phyloP scores from a whole-genome alignment of 2,113 vertebrate genomes.

The Cercopithecus mona region DNA sequence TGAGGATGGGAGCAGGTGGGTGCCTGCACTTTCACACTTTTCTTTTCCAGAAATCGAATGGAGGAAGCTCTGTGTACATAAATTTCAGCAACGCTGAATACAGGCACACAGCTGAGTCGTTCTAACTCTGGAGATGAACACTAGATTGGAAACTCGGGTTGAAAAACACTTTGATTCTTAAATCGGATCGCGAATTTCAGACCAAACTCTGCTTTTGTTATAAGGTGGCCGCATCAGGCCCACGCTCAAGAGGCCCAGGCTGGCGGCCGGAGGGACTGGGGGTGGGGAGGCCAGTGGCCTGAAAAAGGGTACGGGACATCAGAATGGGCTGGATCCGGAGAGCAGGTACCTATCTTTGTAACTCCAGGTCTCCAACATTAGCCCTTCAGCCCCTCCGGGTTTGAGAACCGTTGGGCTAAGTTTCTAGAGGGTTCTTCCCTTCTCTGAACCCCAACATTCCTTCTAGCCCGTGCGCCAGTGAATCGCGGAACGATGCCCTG shows the following conservation, averaged over 20 bases:
- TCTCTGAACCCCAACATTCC: background rate
- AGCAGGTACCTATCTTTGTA: background rate
- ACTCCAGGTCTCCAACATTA: background rate
- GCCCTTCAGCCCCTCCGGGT: background rate
- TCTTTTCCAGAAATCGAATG: background rate
- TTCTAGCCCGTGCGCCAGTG: background rate
- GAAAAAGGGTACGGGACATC: background rate
- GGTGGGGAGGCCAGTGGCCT: background rate
- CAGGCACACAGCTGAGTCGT: background rate
- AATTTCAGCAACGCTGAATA: background rate
- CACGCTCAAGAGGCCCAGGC: fast-evolving
- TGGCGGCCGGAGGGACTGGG: background rate
- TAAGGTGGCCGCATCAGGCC: background rate
- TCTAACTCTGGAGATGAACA: background rate
- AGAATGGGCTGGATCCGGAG: background rate
- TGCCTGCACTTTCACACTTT: background rate
- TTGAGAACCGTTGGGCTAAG: background rate
- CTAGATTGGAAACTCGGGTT: background rate
- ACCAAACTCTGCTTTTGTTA: background rate
- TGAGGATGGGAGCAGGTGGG: background rate
- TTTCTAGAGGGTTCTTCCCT: background rate
- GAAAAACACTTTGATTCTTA: background rate
- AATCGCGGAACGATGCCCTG: background rate
- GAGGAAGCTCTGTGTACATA: background rate
- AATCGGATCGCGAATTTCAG: background rate